Evolutionary conservation across 2,797 vertebrate genomes (phyloP), one percentile per base, ranked within the genome.

Genomic region (Sciurus vulgaris): DNA sequence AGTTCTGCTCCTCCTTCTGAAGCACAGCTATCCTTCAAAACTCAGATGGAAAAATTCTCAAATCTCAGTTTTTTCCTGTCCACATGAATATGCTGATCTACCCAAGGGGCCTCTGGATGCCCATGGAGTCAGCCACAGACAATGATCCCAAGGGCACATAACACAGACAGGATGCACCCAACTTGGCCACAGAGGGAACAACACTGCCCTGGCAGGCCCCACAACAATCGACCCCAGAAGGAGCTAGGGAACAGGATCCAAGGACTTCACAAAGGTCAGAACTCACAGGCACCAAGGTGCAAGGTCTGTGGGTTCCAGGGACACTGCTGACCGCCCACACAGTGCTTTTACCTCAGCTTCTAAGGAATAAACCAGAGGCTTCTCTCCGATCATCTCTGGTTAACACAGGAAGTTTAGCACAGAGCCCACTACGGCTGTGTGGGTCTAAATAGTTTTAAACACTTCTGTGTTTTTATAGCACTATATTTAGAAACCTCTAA

Each of bases 401-500:
- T 81, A 49, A 83, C 87, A 38, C 0, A 6, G 49, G 65, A 61
- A 47, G 87, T 61, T 70, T 30, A 94, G 73, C 76, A 6, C 65
- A 86, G 28, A 12, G 82, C 97, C 70, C 83, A 17, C 30, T n/a
- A 63, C 7, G 5, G 85, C 65, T 94, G 70, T 63, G 78, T 84
- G 89, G 90, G 96, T 88, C 90, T 70, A 91, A 96, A 97, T 35
- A 0, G 89, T 88, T 73, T 91, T 86, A 86, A 82, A 97, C 91
- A 35, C 91, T 89, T 92, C 95, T 95, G 14, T 93, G 94, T 97
- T 97, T 92, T 95, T 86, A 88, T 30, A 30, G 70, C 6, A 38
- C 97, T 96, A 93, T 96, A 95, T 97, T 97, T 96, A 96, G 97
- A 97, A 98, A 86, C 35, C 83, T 94, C 96, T 96, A 96, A 97